Evolutionary conservation across 2,888 invertebrate genomes (phyloP).

Genomic region (Drosophila lacicola): DNA sequence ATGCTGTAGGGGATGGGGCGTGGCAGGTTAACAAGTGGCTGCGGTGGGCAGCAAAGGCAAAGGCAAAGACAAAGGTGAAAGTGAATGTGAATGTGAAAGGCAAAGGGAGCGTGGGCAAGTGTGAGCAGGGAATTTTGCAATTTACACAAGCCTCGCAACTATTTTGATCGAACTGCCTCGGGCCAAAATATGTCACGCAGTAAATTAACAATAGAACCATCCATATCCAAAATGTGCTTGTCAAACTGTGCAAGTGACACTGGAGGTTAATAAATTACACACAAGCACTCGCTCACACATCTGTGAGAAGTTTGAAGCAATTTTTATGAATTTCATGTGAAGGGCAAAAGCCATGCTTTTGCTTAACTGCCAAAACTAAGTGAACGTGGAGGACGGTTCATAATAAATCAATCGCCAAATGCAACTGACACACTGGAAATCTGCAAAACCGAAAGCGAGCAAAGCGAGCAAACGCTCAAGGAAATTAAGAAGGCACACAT

Average conservation of each 20-base stretch:
- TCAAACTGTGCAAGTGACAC: slow-evolving; percentile 27
- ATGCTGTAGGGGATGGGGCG: not conserved
- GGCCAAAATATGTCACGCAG: slow-evolving; percentile 30
- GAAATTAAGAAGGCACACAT: no score
- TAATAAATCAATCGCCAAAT: no score
- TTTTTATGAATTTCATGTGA: no score
- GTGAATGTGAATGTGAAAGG: no score
- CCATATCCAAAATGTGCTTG: slow-evolving; percentile 21
- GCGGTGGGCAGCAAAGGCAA: not conserved
- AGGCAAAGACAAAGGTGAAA: no score
- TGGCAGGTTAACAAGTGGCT: not conserved
- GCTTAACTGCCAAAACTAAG: no score
- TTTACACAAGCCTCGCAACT: slow-evolving; percentile 10
- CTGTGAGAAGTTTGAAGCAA: no score
- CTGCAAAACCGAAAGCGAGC: no score
- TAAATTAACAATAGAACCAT: slow-evolving; percentile 32
- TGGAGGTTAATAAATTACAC: slow-evolving; percentile 8
- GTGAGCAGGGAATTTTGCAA: not conserved
- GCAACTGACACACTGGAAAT: not conserved
- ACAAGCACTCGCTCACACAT: not conserved
- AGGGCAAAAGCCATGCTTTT: no score
- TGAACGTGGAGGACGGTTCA: no score
- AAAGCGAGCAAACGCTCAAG: not conserved
- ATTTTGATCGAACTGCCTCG: slow-evolving; percentile 29
- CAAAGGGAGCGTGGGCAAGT: no score